Evolutionary conservation across 2,888 invertebrate genomes (phyloP).

Genomic region (Teleiodes luculella): DNA sequence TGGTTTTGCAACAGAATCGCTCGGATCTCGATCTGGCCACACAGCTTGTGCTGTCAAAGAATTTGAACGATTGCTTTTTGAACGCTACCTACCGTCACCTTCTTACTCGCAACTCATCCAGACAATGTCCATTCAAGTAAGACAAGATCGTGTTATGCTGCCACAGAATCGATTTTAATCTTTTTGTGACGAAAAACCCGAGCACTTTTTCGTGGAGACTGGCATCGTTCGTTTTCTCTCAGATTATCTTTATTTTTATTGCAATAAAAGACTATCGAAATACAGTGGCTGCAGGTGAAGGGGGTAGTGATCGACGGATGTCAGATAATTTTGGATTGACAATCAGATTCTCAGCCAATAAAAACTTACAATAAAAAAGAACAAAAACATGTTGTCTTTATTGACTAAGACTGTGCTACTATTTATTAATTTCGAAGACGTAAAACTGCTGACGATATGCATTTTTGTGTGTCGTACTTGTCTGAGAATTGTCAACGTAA

Average conservation of each 20-base stretch:
- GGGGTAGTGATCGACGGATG: conserved; percentile 41
- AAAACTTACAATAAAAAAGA: no score
- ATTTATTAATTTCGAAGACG: no score
- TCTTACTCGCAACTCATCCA: conserved; percentile 28
- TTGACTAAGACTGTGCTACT: no score
- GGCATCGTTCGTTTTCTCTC: conserved; percentile 20
- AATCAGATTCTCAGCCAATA: conserved; percentile 31
- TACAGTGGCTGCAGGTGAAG: conserved; percentile 44
- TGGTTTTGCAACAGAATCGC: conserved; percentile 2
- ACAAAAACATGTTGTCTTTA: no score
- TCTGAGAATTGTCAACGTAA: no score
- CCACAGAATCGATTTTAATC: conserved; percentile 42
- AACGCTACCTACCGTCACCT: conserved; percentile 36
- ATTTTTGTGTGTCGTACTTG: no score
- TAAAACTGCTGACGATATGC: no score
- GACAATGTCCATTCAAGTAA: conserved; percentile 46
- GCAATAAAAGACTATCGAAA: conserved; percentile 36
- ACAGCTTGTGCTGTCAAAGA: conserved; percentile 51
- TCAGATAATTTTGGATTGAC: conserved; percentile 55
- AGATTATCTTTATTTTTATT: conserved; percentile 33
- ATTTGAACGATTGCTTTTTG: conserved; percentile 57
- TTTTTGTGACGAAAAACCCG: conserved; percentile 36
- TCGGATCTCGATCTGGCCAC: conserved; percentile 31
- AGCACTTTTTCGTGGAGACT: conserved; percentile 18
- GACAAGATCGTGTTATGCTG: conserved; percentile 43